Base-by-base conservation (phyloP, 2,888 invertebrate species). In the Leptarthrus brevirostris region DNA sequence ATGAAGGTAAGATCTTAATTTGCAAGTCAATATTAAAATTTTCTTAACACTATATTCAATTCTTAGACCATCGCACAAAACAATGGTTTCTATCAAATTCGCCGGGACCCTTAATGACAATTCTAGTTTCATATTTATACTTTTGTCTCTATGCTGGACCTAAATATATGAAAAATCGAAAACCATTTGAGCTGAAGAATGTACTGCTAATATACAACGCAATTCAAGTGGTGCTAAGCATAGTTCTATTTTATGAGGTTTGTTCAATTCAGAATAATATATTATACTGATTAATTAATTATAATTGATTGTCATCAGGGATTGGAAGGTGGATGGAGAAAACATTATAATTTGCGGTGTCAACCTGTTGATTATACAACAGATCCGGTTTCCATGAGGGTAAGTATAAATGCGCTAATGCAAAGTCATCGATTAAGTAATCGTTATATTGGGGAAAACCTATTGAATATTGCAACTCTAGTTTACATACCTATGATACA, bases 131-230 rank as follows among this genome's bases (percentile, higher is more conserved):
- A 47, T 94, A 93, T 80, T 84, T 93, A 66, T 92, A 91, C 83
- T 92, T 93, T 83, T 90, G 92, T 14, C 80, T 91, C 10, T 91
- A 89, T 80, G 91, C 92, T 86, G 96, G 97, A 3, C 97, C 97
- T 0, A 88, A 89, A 76, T 91, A 93, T 79, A 98, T 98, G 97
- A 90, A 91, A 78, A 90, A 95, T 82, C 89, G 94, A 78, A 92
- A 94, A 81, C 94, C 97, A 0, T 93, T 91, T 82, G 90, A 94
- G 80, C 83, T 97, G 18, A 91, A 93, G 81, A 91, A 90, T 78
- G 88, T 92, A 0, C 85, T 97, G 79, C 87, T 97, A 58, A 82
- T 93, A 6, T 97, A 97, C 86, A 97, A 97, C 85, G 91, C 94
- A 73, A 82, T 93, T 18, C 97, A 97, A 89, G 95, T 97, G 12